phyloP scores from a whole-genome alignment of 2,797 vertebrate species.

The Lutjanus campechanus region DNA sequence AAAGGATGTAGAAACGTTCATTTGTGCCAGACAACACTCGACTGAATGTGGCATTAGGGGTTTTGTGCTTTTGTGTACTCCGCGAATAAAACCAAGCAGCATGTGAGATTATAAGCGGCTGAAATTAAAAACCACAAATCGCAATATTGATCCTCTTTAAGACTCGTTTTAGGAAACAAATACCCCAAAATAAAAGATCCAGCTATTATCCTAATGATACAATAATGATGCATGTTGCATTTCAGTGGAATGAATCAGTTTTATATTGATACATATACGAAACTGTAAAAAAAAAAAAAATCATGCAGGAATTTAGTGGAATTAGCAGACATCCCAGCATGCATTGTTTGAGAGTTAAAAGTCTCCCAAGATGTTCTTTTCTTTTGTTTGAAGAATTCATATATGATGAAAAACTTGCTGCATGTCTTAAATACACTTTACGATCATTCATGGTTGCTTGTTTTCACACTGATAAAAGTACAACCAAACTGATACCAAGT shows the following conservation, averaged over 20 bases:
- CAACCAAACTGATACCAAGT: too few relatives aligned
- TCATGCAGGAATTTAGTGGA: background rate
- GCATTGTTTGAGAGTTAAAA: too few relatives aligned
- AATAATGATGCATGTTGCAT: background rate
- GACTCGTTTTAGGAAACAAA: background rate
- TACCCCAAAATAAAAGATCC: background rate
- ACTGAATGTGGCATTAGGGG: slow-evolving; percentile 30
- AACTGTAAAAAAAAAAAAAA: background rate
- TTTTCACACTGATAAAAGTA: too few relatives aligned
- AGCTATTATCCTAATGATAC: background rate
- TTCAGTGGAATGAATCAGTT: background rate
- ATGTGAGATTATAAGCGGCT: slow-evolving; percentile 28
- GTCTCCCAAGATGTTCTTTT: too few relatives aligned
- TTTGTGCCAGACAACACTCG: slow-evolving; percentile 26
- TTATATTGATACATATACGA: background rate
- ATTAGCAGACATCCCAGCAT: too few relatives aligned
- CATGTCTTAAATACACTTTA: too few relatives aligned
- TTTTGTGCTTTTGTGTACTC: slow-evolving; percentile 26
- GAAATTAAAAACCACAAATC: slow-evolving; percentile 33
- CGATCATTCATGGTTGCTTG: too few relatives aligned
- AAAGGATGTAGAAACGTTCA: slow-evolving; percentile 48
- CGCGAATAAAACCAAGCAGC: slow-evolving; percentile 25
- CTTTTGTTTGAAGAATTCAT: too few relatives aligned
- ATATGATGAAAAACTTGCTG: too few relatives aligned
- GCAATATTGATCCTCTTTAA: slow-evolving; percentile 23